Percentiles rank a stretch among this genome's conserved stretches.
Evolutionary conservation across 2,888 invertebrate genomes (phyloP).

Genomic region (Scelioninae gen. 1): DNA sequence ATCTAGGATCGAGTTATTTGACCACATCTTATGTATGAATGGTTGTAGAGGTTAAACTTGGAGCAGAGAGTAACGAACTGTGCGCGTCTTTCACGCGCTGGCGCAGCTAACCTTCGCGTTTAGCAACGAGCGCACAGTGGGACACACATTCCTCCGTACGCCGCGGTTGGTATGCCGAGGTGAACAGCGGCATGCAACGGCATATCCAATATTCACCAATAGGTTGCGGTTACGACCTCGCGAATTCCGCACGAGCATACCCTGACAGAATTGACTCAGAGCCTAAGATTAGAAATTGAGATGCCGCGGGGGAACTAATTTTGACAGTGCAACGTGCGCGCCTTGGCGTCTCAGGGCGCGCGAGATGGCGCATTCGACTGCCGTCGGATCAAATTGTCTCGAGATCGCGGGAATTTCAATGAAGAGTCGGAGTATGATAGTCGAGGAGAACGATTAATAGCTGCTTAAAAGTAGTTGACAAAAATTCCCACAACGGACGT

Average conservation of each 20-base stretch:
- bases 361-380: conserved; percentile 24
- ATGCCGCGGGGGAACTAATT: conserved; percentile 64
- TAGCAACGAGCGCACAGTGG: conserved; percentile 75
- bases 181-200: conserved; percentile 82
- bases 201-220: conserved; percentile 79
- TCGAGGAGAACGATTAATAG: no score
- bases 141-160: conserved; percentile 81
- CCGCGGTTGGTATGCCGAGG: conserved; percentile 80
- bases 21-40: no score
- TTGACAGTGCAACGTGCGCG: conserved; percentile 43
- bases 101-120: conserved; percentile 77
- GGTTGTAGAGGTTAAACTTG: no score
- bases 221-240: conserved; percentile 82
- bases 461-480: conserved; percentile 8
- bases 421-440: no score
- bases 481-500: conserved; percentile 2
- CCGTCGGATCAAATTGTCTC: conserved; percentile 54
- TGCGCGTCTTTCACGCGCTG: conserved; percentile 42
- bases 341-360: conserved; percentile 5
- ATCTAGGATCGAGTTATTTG: no score
- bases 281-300: conserved; percentile 67
- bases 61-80: conserved; percentile 50
- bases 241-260: conserved; percentile 80
- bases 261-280: conserved; percentile 58
- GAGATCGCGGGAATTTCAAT: conserved; percentile 45